Percentiles rank a stretch among this genome's conserved stretches.
Conservation (phyloP, 2,113 vertebrate genomes). For the Melospiza melodia region DNA sequence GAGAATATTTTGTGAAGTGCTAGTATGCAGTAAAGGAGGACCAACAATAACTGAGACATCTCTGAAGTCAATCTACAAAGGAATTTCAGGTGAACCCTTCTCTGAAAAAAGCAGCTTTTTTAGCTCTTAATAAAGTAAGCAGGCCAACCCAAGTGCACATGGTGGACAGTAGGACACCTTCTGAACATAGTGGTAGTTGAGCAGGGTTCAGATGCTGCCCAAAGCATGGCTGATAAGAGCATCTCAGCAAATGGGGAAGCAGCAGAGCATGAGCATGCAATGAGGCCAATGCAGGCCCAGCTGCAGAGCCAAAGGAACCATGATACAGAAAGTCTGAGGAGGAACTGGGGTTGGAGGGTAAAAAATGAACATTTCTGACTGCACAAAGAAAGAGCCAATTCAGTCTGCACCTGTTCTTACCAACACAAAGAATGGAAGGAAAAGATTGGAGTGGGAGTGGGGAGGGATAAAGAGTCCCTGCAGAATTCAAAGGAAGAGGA, state of each 20-base stretch:
- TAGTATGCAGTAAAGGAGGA: neutral
- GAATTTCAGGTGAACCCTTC: neutral
- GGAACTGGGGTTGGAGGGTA: neutral
- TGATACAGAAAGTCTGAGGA: neutral
- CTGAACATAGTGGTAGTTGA: neutral
- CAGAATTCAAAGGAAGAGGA: neutral
- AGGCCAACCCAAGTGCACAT: neutral
- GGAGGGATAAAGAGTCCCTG: neutral
- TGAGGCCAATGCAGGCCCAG: neutral
- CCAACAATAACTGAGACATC: neutral
- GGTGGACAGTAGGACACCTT: neutral
- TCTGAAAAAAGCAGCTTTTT: neutral
- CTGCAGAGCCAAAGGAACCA: neutral
- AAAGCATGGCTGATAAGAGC: neutral
- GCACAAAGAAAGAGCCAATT: neutral
- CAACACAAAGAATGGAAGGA: neutral
- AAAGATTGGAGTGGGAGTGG: neutral
- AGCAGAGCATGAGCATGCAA: fast-evolving
- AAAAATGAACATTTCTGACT: neutral
- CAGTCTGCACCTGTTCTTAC: neutral
- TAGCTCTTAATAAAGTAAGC: neutral
- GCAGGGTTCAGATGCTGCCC: neutral
- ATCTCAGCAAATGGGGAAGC: neutral
- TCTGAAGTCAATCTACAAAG: neutral
- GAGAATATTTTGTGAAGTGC: slow-evolving; percentile 8